Conservation (phyloP, 1,140 invertebrate genomes). For the Schlechtendalia chinensis region DNA sequence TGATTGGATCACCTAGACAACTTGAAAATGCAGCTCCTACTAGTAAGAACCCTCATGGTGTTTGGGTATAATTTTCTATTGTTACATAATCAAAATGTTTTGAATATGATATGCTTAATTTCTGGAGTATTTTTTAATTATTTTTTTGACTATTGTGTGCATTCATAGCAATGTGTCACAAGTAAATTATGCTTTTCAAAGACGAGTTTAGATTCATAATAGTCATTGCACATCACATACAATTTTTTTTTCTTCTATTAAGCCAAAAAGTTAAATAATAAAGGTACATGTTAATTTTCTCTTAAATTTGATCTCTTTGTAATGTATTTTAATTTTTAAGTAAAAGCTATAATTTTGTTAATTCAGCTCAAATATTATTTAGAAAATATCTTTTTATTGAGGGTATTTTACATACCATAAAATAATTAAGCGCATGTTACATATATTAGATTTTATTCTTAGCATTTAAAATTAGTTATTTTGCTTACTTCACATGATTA, state of each 20-base stretch:
- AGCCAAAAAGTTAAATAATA: slow-evolving; percentile 24
- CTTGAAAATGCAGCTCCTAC: slow-evolving; percentile 89
- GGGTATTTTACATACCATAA: neutral
- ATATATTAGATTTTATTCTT: too few species aligned
- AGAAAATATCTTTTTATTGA: neutral
- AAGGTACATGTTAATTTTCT: neutral
- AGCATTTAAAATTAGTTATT: too few species aligned
- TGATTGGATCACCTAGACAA: slow-evolving; percentile 86
- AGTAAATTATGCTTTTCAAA: neutral
- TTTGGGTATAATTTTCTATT: slow-evolving; percentile 74
- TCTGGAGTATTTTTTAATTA: neutral
- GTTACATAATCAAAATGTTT: slow-evolving; percentile 30
- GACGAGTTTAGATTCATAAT: neutral
- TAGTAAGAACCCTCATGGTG: slow-evolving; percentile 92
- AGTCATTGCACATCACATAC: slow-evolving; percentile 15
- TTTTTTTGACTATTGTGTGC: neutral
- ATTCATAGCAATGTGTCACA: neutral
- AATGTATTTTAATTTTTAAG: slow-evolving; percentile 31
- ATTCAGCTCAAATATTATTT: slow-evolving; percentile 23
- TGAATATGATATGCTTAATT: too few species aligned
- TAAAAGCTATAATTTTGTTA: neutral
- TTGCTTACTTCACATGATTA: too few species aligned
- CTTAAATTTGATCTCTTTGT: slow-evolving; percentile 43
- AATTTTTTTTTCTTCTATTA: slow-evolving; percentile 21
- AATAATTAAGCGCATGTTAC: neutral